These are phyloP conservation scores for Metopolophium dirhodum DNA, from an alignment of 1,140 invertebrate genomes.

Conservation along the genomic window DNA sequence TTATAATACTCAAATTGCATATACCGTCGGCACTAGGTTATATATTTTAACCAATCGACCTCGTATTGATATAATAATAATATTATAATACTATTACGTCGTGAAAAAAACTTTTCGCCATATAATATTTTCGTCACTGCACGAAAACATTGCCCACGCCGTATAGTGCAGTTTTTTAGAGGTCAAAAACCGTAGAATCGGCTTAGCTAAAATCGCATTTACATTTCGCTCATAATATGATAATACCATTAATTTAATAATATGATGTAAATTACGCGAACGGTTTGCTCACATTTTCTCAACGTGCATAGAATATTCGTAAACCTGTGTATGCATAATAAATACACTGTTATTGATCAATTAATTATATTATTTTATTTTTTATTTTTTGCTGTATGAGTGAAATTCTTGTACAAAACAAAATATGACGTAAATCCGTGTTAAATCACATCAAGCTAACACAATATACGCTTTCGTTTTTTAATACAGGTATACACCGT, in stretches of 20 bases:
- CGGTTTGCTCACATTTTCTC: background rate
- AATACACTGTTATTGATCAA: background rate
- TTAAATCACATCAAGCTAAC: background rate
- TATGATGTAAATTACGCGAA: background rate
- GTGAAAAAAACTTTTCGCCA: background rate
- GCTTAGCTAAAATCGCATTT: background rate
- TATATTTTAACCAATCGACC: background rate
- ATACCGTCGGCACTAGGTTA: background rate
- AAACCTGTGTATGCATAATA: background rate
- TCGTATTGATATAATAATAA: background rate
- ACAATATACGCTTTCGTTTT: background rate
- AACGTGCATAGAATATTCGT: background rate
- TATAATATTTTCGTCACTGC: background rate
- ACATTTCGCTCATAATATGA: background rate
- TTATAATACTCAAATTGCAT: background rate
- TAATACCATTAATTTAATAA: background rate
- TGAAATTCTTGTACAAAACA: conserved; percentile 25
- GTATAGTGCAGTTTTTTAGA: background rate
- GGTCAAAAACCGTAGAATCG: background rate
- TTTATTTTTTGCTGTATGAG: background rate
- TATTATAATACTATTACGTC: background rate
- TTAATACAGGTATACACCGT: background rate
- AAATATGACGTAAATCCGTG: background rate
- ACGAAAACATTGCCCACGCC: background rate
- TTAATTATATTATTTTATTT: background rate